Conservation (phyloP, 2,113 vertebrate genomes). For the Psettodes erumei region DNA sequence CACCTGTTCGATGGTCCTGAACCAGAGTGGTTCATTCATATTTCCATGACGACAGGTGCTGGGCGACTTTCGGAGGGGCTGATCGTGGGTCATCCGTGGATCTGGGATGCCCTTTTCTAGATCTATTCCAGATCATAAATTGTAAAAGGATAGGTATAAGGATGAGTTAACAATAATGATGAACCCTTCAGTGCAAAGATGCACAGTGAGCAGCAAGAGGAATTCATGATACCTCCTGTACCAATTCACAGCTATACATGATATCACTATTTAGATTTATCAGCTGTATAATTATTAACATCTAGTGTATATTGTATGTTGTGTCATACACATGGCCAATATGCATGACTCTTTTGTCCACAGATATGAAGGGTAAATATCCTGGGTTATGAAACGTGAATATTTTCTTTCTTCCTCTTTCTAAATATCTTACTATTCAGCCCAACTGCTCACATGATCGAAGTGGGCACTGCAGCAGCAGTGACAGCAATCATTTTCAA, state of each 20-base stretch:
- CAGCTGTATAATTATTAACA: neutral
- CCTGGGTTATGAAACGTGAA: neutral
- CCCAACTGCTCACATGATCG: constrained; percentile 30
- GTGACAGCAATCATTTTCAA: constrained; percentile 35
- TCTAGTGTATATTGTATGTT: neutral
- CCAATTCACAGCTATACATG: neutral
- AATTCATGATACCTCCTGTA: neutral
- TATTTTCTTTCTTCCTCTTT: neutral
- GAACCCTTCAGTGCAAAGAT: neutral
- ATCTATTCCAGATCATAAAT: neutral
- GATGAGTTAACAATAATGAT: neutral
- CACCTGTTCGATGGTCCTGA: neutral
- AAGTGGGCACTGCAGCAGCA: neutral
- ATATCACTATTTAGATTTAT: neutral
- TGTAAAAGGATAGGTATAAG: too few relatives aligned
- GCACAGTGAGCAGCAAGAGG: neutral
- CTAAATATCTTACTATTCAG: constrained; percentile 11
- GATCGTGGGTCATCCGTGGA: neutral
- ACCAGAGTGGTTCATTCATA: neutral
- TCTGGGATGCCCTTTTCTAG: neutral
- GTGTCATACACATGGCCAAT: neutral
- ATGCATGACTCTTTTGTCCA: neutral
- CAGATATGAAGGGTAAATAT: neutral
- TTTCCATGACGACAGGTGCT: neutral
- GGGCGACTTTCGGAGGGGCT: neutral